Conservation (phyloP, 30 jellyfish, hydroid and myxozoan species). For the Aurelia aurita region DNA sequence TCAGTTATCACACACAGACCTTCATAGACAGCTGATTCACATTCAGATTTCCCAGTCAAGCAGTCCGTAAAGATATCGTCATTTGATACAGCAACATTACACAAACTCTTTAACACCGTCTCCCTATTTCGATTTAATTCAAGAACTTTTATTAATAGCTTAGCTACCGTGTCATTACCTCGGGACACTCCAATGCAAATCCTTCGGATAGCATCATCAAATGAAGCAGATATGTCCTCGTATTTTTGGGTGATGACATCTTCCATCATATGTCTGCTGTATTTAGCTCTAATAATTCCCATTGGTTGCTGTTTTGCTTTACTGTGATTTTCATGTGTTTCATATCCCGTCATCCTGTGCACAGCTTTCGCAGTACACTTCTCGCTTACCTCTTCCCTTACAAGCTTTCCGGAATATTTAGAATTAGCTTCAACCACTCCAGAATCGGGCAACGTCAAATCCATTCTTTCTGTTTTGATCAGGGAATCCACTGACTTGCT, state of each 20-base stretch:
- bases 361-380: background rate
- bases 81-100: constrained; percentile 1
- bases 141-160: background rate
- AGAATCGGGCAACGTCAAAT: background rate
- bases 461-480: background rate
- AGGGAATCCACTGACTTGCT: background rate
- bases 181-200: constrained; percentile 44
- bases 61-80: constrained; percentile 14
- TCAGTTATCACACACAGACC: constrained; percentile 24
- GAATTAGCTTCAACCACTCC: background rate
- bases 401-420: background rate
- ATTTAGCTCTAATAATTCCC: background rate
- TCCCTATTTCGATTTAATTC: background rate
- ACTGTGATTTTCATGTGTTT: background rate
- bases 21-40: constrained; percentile 37
- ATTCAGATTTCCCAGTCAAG: constrained; percentile 14
- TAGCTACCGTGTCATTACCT: constrained; percentile 11
- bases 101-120: background rate
- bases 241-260: background rate
- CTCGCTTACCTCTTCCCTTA: too few relatives aligned
- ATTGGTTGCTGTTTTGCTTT: too few relatives aligned
- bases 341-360: background rate
- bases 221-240: background rate
- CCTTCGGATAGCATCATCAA: background rate
- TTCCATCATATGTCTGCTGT: constrained; percentile 56